Evolutionary conservation across 2,888 invertebrate genomes (phyloP).

Genomic region (Chesias legatella): DNA sequence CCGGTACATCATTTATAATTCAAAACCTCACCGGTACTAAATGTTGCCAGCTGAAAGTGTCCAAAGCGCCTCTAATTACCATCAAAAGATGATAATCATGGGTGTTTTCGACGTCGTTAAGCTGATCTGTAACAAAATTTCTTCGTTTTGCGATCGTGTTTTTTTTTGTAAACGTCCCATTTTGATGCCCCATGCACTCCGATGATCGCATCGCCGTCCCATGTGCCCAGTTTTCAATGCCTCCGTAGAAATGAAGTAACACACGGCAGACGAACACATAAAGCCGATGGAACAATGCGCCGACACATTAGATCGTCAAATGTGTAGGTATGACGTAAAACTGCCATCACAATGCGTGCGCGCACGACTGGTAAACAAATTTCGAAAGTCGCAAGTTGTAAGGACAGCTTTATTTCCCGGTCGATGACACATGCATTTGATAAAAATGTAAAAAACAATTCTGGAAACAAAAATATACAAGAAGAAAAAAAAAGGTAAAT

Average conservation of each 20-base stretch:
- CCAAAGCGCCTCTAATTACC: conserved; percentile 76
- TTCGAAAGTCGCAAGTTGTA: conserved; percentile 32
- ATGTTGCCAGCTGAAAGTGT: conserved; percentile 70
- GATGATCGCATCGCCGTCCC: conserved; percentile 54
- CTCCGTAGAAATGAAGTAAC: conserved; percentile 36
- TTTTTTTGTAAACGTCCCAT: conserved; percentile 51
- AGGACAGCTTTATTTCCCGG: conserved; percentile 46
- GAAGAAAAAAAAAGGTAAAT: conserved; percentile 20
- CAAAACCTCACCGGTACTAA: conserved; percentile 72
- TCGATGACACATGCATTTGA: conserved; percentile 46
- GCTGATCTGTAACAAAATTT: conserved; percentile 79
- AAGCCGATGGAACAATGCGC: conserved; percentile 50
- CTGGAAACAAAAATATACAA: conserved; percentile 46
- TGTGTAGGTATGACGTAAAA: conserved; percentile 35
- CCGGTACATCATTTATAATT: conserved; percentile 61
- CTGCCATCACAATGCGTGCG: conserved; percentile 42
- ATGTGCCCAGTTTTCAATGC: conserved; percentile 46
- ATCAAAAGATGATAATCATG: conserved; percentile 81
- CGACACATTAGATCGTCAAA: conserved; percentile 30
- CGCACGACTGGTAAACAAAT: conserved; percentile 18
- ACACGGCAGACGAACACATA: conserved; percentile 49
- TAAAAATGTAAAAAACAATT: conserved; percentile 32
- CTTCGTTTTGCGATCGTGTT: conserved; percentile 74
- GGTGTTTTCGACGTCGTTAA: conserved; percentile 80
- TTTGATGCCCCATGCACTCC: conserved; percentile 60